These are phyloP conservation scores for Canis aureus DNA, from an alignment of 2,113 vertebrate genomes.

Conservation along the genomic window DNA sequence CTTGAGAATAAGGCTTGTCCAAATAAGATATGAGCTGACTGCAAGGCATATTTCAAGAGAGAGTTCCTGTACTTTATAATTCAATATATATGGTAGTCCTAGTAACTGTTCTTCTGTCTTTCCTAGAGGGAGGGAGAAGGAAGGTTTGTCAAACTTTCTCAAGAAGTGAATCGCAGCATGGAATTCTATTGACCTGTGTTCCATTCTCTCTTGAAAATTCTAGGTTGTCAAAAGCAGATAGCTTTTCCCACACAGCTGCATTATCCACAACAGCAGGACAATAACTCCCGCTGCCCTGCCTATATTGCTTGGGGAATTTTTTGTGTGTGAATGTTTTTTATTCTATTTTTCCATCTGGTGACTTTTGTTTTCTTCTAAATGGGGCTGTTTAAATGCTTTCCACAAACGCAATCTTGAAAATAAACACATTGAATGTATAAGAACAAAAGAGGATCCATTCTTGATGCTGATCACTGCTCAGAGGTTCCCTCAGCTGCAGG, in stretches of 20 bases:
- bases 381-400: conserved; percentile 79
- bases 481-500: conserved; percentile 67
- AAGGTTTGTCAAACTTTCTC: conserved; percentile 47
- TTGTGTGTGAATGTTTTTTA: conserved; percentile 67
- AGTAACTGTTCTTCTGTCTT: neutral
- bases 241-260: conserved; percentile 72
- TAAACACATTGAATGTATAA: conserved; percentile 76
- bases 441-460: conserved; percentile 69
- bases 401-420: conserved; percentile 80
- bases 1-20: neutral
- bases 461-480: conserved; percentile 46
- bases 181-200: conserved; percentile 65
- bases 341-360: conserved; percentile 80
- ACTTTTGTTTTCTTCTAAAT: conserved; percentile 81
- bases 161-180: neutral
- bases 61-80: neutral
- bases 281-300: conserved; percentile 27
- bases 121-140: neutral
- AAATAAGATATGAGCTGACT: neutral
- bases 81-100: neutral
- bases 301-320: conserved; percentile 42
- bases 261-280: conserved; percentile 38
- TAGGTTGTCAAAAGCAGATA: conserved; percentile 57
- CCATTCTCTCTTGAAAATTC: conserved; percentile 65
- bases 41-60: conserved; percentile 6